Evolutionary conservation across 2,888 invertebrate species (phyloP).

Genomic region (Dynastes grantii): DNA sequence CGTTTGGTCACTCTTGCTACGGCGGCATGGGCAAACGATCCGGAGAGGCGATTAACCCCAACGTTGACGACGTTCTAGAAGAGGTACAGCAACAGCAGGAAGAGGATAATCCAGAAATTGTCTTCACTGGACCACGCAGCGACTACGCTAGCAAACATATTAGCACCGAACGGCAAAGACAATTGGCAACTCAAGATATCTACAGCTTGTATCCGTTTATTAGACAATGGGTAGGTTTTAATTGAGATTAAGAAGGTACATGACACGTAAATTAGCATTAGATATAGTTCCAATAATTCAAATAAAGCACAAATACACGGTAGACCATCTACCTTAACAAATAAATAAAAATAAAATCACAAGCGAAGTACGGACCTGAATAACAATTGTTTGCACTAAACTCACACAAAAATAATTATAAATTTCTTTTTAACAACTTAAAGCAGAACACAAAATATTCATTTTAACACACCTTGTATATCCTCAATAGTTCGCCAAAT

Average conservation of each 20-base stretch:
- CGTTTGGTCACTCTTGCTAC: conserved; percentile 83
- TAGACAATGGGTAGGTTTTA: conserved; percentile 68
- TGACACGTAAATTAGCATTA: neutral
- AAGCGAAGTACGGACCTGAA: too few species aligned
- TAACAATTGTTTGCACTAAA: too few species aligned
- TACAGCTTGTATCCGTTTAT: conserved; percentile 67
- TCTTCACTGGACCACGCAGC: conserved; percentile 62
- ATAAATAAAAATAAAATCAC: too few species aligned
- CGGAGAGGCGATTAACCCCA: conserved; percentile 53
- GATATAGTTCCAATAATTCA: too few species aligned
- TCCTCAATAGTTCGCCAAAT: too few species aligned
- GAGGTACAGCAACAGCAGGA: conserved; percentile 58
- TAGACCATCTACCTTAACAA: too few species aligned
- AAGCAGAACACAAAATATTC: neutral
- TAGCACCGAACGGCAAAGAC: conserved; percentile 36
- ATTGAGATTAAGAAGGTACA: neutral
- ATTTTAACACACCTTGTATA: neutral
- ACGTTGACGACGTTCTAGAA: conserved; percentile 67
- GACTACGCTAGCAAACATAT: conserved; percentile 49
- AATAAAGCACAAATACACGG: too few species aligned
- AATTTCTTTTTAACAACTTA: too few species aligned
- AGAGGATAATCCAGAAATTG: conserved; percentile 60
- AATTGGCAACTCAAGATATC: conserved; percentile 59
- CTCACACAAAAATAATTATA: too few species aligned
- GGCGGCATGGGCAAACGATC: conserved; percentile 84